Base-by-base conservation (phyloP, 2,113 vertebrate species). In the Tetraodon nigroviridis region DNA sequence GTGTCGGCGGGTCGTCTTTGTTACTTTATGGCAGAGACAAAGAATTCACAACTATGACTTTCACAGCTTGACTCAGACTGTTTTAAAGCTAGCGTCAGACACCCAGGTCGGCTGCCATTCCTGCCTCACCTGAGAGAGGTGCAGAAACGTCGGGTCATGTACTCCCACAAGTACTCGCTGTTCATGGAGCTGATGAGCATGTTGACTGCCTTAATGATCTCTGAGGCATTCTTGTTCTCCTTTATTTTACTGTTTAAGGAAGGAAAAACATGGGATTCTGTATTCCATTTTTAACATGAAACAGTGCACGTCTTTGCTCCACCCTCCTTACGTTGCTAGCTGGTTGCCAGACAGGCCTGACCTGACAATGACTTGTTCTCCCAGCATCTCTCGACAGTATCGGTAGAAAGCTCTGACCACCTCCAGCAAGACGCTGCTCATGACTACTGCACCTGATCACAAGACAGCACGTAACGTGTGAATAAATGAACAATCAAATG, bases 151-250 rank as follows among this genome's bases (percentile, higher is more conserved):
- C 76, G 86, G 0, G 91, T 93, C 92, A 99, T 91, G 69, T 97
- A 98, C 83, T 99, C 95, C 97, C 95, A 98, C 55, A 99, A 88
- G 69, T 94, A 99, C 85, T 98, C 94, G 0, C 92, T 88, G 85
- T 91, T 94, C 64, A 96, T 90, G 45, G 95, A 93, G 2, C 91
- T 93, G 85, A 99, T 91, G 18, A 99, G 83, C 85, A 99, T 83
- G 54, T 98, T 99, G 67, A 94, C 90, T 0, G 96, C 94, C 79
- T 99, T 99, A 62, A 97, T 93, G 22, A 98, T 94, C 89, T 99
- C 97, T 0, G 94, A 94, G 14, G 94, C 91, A 1, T 90, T 93
- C 82, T 91, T 97, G 64, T 97, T 96, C 73, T 95, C 94, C 84
- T 97, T 98, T 75, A 99, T 92, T 51, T 92, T 86, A 71, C 95